phyloP scores from a whole-genome alignment of 2,888 invertebrate species.

The Ophion ventricosus region DNA sequence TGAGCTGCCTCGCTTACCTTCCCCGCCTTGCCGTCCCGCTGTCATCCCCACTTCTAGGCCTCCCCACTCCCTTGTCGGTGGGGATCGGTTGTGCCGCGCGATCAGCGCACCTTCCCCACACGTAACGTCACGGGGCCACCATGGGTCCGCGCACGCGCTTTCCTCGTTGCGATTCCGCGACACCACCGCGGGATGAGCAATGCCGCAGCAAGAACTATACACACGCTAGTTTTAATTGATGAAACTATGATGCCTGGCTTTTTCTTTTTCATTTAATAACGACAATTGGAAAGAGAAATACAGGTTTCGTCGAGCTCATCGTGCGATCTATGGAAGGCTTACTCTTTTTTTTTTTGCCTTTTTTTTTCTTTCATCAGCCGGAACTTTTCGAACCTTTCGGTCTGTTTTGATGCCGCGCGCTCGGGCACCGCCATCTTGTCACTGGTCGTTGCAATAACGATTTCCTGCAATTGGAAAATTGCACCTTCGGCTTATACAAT shows the following conservation, averaged over 20 bases:
- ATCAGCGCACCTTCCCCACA: conserved; percentile 19
- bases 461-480: background rate
- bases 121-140: background rate
- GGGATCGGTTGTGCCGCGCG: background rate
- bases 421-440: background rate
- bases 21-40: conserved; percentile 49
- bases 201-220: background rate
- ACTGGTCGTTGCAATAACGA: background rate
- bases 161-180: background rate
- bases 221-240: background rate
- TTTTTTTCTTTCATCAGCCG: background rate
- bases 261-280: background rate
- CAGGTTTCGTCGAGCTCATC: background rate
- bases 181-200: background rate
- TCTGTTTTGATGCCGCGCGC: background rate
- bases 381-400: background rate
- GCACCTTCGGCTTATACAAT: too few relatives aligned
- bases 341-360: background rate
- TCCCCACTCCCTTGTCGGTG: too few relatives aligned
- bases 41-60: conserved; percentile 33
- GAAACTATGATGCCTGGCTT: background rate
- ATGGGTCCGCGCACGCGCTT: background rate
- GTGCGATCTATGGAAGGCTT: background rate
- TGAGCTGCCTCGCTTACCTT: conserved; percentile 76
- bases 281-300: background rate